Evolutionary conservation across 1,140 invertebrate species (phyloP).

Genomic region (Lycorma delicatula): DNA sequence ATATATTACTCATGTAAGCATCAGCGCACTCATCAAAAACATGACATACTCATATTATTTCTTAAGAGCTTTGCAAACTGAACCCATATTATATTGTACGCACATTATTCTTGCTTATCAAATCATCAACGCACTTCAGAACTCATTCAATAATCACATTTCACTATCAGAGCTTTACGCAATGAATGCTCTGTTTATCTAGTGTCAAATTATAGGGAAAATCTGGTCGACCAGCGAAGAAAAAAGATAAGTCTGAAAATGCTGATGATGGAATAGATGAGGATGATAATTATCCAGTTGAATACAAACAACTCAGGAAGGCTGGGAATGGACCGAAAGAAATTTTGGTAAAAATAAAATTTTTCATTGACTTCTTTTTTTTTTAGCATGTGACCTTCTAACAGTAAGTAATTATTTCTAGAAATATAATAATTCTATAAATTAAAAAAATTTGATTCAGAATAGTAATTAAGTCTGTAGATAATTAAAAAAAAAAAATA

Average conservation of each 20-base stretch:
- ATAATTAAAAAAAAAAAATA: background rate
- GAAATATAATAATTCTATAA: background rate
- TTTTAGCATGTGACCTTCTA: conserved; percentile 5
- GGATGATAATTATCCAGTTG: conserved; percentile 25
- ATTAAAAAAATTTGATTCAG: background rate
- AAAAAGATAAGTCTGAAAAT: conserved; percentile 3
- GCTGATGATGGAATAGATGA: conserved; percentile 23
- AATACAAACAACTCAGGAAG: conserved; percentile 27
- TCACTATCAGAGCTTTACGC: too few relatives aligned
- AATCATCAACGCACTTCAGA: too few relatives aligned
- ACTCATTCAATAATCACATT: too few relatives aligned
- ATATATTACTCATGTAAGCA: too few relatives aligned
- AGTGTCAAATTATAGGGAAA: too few relatives aligned
- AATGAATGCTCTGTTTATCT: too few relatives aligned
- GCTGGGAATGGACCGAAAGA: conserved; percentile 24
- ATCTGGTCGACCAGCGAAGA: too few relatives aligned
- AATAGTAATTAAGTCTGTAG: background rate
- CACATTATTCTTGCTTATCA: too few relatives aligned
- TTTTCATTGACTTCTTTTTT: background rate
- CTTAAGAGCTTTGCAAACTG: too few relatives aligned
- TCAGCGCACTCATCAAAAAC: too few relatives aligned
- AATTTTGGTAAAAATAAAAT: conserved; percentile 24
- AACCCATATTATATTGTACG: too few relatives aligned
- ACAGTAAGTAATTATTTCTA: background rate
- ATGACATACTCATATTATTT: too few relatives aligned